Conservation (phyloP, 2,888 invertebrate species). For the Apotomis capreana region DNA sequence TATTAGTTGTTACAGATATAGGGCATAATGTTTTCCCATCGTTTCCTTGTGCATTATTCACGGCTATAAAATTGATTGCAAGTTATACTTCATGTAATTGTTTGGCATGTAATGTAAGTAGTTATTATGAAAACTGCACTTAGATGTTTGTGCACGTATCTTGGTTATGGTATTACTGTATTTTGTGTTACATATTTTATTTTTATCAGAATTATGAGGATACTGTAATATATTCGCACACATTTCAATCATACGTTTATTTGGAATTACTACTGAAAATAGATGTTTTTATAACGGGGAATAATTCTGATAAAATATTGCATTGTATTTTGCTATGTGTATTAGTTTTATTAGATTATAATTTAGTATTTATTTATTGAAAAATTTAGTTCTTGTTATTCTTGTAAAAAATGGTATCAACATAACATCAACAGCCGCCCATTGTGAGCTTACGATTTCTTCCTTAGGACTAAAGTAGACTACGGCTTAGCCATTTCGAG, state of each 20-base stretch:
- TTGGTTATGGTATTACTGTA: conserved; percentile 8
- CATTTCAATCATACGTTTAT: not conserved
- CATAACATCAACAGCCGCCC: too few relatives aligned
- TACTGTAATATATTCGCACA: not conserved
- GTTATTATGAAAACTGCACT: not conserved
- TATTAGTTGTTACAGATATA: too few relatives aligned
- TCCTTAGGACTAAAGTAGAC: too few relatives aligned
- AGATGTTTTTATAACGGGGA: not conserved
- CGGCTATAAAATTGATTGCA: conserved; percentile 18
- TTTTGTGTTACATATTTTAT: conserved; percentile 9
- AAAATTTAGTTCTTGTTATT: too few relatives aligned
- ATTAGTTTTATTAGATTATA: too few relatives aligned
- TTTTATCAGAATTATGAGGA: conserved; percentile 11
- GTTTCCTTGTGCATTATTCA: not conserved
- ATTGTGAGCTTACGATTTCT: too few relatives aligned
- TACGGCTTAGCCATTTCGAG: not conserved
- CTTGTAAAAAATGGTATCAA: too few relatives aligned
- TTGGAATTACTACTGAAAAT: too few relatives aligned
- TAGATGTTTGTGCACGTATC: not conserved
- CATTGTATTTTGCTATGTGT: too few relatives aligned
- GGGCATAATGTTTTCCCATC: too few relatives aligned
- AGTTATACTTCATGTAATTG: not conserved
- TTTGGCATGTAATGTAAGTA: not conserved
- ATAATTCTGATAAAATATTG: not conserved
- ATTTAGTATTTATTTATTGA: too few relatives aligned